phyloP scores from a whole-genome alignment of 2,888 invertebrate genomes.

The Xestobium rufovillosum region DNA sequence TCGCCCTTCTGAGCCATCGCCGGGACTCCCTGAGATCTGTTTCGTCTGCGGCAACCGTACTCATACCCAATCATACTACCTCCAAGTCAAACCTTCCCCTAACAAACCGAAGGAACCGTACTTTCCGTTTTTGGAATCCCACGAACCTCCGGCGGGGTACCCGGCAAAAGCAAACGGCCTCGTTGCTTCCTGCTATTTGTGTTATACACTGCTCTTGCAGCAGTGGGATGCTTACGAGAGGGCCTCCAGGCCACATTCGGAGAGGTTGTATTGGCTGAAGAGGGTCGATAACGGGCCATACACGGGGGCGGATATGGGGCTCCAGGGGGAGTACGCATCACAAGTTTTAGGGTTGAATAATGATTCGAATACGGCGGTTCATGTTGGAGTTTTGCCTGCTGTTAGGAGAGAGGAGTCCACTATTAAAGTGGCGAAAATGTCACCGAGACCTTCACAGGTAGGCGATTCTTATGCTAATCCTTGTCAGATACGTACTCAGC shows the following conservation, averaged over 20 bases:
- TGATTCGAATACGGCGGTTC: slow-evolving; percentile 37
- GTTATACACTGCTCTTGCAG: slow-evolving; percentile 76
- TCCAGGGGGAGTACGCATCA: slow-evolving; percentile 83
- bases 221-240: slow-evolving; percentile 91
- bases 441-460: slow-evolving; percentile 35
- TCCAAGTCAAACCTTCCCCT: slow-evolving; percentile 60
- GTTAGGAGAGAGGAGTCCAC: slow-evolving; percentile 31
- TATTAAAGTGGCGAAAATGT: slow-evolving; percentile 28
- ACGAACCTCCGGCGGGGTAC: slow-evolving; percentile 78
- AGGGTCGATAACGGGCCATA: slow-evolving; percentile 84
- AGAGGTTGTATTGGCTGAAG: slow-evolving; percentile 89
- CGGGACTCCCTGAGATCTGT: slow-evolving; percentile 44
- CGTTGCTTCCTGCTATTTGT: slow-evolving; percentile 75
- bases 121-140: slow-evolving; percentile 86
- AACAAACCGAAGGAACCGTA: slow-evolving; percentile 70
- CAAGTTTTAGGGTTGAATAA: slow-evolving; percentile 73
- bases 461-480: slow-evolving; percentile 9
- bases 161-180: slow-evolving; percentile 41
- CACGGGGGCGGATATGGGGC: slow-evolving; percentile 80
- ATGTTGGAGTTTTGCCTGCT: slow-evolving; percentile 15
- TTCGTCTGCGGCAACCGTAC: slow-evolving; percentile 70
- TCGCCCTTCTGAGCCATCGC: slow-evolving; percentile 21
- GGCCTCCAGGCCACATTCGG: slow-evolving; percentile 70
- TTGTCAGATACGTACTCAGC: slow-evolving; percentile 6
- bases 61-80: slow-evolving; percentile 52